A percentile compares a stretch with the other conserved stretches of the same genome.
Evolutionary conservation across 2,113 vertebrate genomes (phyloP).

Genomic region (Callionymus lyra): DNA sequence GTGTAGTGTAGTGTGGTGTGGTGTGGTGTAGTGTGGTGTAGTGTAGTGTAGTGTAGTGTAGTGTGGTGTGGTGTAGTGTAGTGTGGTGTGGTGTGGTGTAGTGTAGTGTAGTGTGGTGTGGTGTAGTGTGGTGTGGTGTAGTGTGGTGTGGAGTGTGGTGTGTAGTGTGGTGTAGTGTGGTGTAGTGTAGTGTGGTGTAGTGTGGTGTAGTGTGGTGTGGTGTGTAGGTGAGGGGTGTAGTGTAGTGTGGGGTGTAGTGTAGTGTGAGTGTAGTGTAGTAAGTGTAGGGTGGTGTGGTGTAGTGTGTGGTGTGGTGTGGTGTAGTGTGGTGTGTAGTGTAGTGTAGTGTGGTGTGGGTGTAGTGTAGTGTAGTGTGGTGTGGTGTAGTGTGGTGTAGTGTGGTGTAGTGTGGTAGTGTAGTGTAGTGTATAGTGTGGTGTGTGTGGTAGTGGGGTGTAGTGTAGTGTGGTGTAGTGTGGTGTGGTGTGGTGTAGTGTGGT

Average conservation of each 20-base stretch:
- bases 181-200: neutral
- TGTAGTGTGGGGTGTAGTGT: slow-evolving; percentile 1
- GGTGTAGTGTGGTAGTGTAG: neutral
- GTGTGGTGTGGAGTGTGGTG: too few relatives aligned
- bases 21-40: too few relatives aligned
- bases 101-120: too few relatives aligned
- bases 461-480: neutral
- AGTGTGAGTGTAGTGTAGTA: slow-evolving; percentile 1
- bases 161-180: too few relatives aligned
- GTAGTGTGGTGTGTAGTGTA: neutral
- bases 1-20: too few relatives aligned
- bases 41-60: too few relatives aligned
- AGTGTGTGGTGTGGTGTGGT: slow-evolving; percentile 1
- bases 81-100: too few relatives aligned
- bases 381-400: neutral
- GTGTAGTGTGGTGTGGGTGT: slow-evolving; percentile 1
- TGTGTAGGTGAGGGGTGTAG: too few relatives aligned
- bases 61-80: too few relatives aligned
- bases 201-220: too few relatives aligned
- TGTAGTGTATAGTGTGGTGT: neutral
- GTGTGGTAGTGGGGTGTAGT: neutral
- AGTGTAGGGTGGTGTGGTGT: neutral
- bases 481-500: neutral
- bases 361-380: too few relatives aligned
- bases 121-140: too few relatives aligned